Conservation (phyloP, 2,113 vertebrate genomes). For the Prionailurus viverrinus region DNA sequence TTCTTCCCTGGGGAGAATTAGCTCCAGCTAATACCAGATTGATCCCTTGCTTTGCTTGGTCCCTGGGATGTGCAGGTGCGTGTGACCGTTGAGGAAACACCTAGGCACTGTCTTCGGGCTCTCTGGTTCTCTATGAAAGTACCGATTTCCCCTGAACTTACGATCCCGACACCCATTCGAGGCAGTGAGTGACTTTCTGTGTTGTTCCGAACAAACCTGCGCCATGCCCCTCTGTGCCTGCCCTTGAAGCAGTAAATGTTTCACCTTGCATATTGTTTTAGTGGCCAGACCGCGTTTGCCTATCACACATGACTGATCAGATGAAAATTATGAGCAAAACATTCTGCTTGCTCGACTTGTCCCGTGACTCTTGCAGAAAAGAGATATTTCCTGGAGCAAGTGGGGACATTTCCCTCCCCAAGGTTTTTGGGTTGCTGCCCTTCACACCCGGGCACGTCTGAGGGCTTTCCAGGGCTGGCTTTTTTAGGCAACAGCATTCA, state of each 20-base stretch:
- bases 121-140: background rate
- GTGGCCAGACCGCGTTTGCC: background rate
- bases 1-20: background rate
- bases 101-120: background rate
- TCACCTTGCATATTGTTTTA: too few relatives aligned
- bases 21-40: background rate
- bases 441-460: fast-evolving
- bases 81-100: fast-evolving
- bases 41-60: background rate
- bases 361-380: background rate
- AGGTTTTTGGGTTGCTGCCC: background rate
- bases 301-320: background rate
- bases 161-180: background rate
- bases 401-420: background rate
- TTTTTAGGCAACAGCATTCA: background rate
- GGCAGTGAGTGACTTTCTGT: background rate
- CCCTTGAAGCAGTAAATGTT: fast-evolving
- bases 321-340: background rate
- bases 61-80: background rate
- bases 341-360: background rate
- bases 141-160: background rate
- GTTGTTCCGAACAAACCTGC: background rate
- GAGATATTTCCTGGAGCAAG: background rate
- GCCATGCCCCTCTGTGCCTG: background rate
- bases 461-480: background rate